These are phyloP conservation scores for Folsomia manolachei DNA, from an alignment of 2,888 invertebrate genomes.

Conservation along the genomic window DNA sequence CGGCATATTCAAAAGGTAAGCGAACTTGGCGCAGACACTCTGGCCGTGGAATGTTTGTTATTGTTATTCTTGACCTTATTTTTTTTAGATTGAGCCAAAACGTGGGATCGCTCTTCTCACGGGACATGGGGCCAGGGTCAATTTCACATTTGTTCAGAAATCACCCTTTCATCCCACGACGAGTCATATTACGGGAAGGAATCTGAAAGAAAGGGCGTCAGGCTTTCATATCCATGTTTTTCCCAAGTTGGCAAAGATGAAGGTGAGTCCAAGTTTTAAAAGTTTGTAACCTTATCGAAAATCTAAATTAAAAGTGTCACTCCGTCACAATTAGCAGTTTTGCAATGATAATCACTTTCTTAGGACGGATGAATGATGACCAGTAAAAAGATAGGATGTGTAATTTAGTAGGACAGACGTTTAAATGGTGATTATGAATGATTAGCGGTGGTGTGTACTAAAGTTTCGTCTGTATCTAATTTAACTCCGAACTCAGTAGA, in stretches of 20 bases:
- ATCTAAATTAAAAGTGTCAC: background rate
- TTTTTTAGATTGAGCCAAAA: conserved; percentile 42
- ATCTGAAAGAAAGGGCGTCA: conserved; percentile 53
- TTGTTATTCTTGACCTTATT: background rate
- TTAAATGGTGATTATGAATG: no score
- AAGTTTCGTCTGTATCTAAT: no score
- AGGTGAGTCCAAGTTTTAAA: conserved; percentile 29
- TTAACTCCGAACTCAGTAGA: no score
- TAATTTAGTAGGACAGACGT: background rate
- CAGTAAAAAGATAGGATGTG: no score
- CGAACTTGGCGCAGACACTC: no score
- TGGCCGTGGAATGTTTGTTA: no score
- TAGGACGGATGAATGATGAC: no score
- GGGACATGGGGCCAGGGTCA: conserved; percentile 71
- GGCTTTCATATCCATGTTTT: conserved; percentile 56
- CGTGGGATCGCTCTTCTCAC: conserved; percentile 48
- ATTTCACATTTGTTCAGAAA: conserved; percentile 72
- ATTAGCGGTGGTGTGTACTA: no score
- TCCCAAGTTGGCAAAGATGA: conserved; percentile 54
- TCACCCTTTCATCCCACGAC: conserved; percentile 82
- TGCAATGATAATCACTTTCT: no score
- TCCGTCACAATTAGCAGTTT: background rate
- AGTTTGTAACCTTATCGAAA: no score
- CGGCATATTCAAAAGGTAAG: conserved; percentile 21
- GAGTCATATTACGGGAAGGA: conserved; percentile 62